Percentiles rank a stretch among this genome's conserved stretches.
Evolutionary conservation across 2,888 invertebrate genomes (phyloP).

Genomic region (Sphecodes monilicornis): DNA sequence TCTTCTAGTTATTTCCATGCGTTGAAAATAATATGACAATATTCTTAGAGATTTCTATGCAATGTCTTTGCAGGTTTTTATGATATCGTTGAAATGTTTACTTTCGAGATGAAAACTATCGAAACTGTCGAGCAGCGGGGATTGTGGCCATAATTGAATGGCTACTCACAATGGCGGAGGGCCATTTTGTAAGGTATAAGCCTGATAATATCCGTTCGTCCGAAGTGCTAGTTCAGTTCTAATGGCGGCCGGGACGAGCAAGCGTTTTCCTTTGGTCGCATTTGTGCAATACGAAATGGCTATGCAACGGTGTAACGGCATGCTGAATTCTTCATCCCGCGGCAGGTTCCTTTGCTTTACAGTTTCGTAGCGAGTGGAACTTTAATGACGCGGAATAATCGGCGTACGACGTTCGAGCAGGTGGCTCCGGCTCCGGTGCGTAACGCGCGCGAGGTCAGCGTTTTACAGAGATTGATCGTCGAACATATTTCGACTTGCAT

Average conservation of each 20-base stretch:
- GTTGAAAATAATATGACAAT: too few species aligned
- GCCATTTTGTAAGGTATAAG: neutral
- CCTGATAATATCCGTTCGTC: neutral
- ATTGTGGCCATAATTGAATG: neutral
- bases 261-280: slow-evolving; percentile 5
- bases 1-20: too few species aligned
- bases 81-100: too few species aligned
- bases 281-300: slow-evolving; percentile 23
- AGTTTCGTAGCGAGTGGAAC: slow-evolving; percentile 44
- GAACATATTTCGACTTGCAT: neutral
- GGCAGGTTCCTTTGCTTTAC: slow-evolving; percentile 37
- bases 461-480: slow-evolving; percentile 20
- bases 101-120: too few species aligned
- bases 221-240: neutral
- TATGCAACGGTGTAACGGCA: slow-evolving; percentile 44
- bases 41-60: too few species aligned
- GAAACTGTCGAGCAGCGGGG: neutral
- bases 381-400: slow-evolving; percentile 50
- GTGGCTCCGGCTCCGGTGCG: slow-evolving; percentile 13
- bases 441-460: slow-evolving; percentile 19
- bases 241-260: neutral
- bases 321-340: slow-evolving; percentile 33
- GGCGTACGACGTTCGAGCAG: slow-evolving; percentile 32
- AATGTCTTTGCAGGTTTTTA: too few species aligned
- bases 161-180: neutral